phyloP scores from a whole-genome alignment of 1,140 invertebrate species.

The Frieseomelitta varia region DNA sequence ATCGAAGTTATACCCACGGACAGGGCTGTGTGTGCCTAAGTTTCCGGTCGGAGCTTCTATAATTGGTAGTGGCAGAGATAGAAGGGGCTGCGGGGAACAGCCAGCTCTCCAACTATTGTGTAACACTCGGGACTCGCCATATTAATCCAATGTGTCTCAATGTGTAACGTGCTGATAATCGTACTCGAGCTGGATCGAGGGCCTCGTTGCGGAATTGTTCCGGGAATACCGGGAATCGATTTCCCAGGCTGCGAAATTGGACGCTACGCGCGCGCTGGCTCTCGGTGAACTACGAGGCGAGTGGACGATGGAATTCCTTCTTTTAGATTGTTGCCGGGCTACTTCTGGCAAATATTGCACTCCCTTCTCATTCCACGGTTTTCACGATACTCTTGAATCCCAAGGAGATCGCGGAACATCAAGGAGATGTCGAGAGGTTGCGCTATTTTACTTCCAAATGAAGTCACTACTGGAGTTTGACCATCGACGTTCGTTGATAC shows the following conservation, averaged over 20 bases:
- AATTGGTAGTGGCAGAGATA: conserved; percentile 42
- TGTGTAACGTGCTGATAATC: conserved; percentile 34
- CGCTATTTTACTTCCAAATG: background rate
- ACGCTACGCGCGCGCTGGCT: background rate
- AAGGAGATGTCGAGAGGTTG: background rate
- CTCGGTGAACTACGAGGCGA: no score
- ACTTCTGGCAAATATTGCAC: no score
- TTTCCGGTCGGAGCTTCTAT: conserved; percentile 30
- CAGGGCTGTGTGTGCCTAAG: conserved; percentile 24
- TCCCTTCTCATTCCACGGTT: background rate
- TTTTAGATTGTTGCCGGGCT: background rate
- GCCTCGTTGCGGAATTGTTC: background rate
- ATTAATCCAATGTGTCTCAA: conserved; percentile 31
- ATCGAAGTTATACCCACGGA: conserved; percentile 35
- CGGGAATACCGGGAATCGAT: conserved; percentile 1
- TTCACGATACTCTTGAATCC: background rate
- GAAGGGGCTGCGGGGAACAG: background rate
- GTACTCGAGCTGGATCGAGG: background rate
- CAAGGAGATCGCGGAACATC: no score
- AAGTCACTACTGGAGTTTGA: no score
- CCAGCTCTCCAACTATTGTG: conserved; percentile 23
- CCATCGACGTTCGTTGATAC: background rate
- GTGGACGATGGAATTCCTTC: background rate
- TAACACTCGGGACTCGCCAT: conserved; percentile 5
- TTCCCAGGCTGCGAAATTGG: background rate